Conservation (phyloP, 2,888 invertebrate genomes). For the Drosophila monieri region DNA sequence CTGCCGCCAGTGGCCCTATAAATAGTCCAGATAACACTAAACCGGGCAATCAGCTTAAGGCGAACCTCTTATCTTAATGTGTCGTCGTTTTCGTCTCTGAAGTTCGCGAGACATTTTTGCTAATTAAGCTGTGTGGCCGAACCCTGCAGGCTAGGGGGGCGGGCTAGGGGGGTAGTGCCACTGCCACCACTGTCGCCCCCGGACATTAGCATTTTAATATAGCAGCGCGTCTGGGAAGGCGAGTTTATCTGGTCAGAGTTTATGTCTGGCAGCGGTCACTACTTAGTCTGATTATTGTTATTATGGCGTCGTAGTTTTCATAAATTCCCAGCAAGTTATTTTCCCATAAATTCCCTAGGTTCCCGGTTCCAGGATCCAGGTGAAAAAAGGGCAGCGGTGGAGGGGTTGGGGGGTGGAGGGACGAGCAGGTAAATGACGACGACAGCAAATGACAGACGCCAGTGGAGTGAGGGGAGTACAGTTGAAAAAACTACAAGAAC, state of each 20-base stretch:
- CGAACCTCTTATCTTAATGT: conserved; percentile 63
- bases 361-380: conserved; percentile 44
- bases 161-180: too few relatives aligned
- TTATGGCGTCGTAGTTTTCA: conserved; percentile 80
- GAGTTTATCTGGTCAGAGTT: conserved; percentile 73
- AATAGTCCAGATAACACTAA: conserved; percentile 50
- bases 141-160: too few relatives aligned
- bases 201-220: too few relatives aligned
- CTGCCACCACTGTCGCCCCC: too few relatives aligned
- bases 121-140: conserved; percentile 67
- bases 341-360: conserved; percentile 71
- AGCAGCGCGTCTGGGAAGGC: conserved; percentile 10
- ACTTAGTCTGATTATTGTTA: conserved; percentile 80
- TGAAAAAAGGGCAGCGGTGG: background rate
- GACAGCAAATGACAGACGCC: conserved; percentile 42
- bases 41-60: conserved; percentile 50
- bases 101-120: conserved; percentile 71
- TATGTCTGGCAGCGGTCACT: conserved; percentile 79
- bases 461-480: conserved; percentile 3
- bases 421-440: conserved; percentile 39
- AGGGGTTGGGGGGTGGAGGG: background rate
- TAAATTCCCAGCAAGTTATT: conserved; percentile 80
- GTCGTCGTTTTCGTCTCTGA: conserved; percentile 42
- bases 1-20: conserved; percentile 65
- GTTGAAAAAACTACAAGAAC: background rate